Conservation (phyloP, 2,113 vertebrate genomes). For the Chionis minor region DNA sequence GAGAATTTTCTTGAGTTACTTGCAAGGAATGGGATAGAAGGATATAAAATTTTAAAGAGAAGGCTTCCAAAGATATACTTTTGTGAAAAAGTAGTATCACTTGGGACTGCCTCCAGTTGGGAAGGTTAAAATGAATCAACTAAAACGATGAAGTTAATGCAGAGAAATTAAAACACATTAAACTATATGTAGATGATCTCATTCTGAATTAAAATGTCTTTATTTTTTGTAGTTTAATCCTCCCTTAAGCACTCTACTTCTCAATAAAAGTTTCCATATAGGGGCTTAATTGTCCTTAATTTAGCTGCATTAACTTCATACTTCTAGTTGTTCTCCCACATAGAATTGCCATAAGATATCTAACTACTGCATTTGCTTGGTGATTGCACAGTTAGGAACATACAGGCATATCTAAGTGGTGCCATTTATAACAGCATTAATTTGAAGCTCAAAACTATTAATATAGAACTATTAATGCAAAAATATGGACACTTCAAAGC, state of each 20-base stretch:
- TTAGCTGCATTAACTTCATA: constrained; percentile 36
- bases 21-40: constrained; percentile 19
- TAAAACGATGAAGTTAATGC: constrained; percentile 9
- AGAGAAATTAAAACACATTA: constrained; percentile 36
- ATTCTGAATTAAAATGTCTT: constrained; percentile 24
- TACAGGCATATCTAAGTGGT: constrained; percentile 4
- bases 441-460: constrained; percentile 20
- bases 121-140: constrained; percentile 10
- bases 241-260: constrained; percentile 22
- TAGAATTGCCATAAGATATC: neutral
- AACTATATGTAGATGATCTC: neutral
- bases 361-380: neutral
- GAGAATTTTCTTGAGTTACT: constrained; percentile 21
- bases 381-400: neutral
- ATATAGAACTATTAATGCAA: neutral
- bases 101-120: neutral
- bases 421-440: constrained; percentile 33
- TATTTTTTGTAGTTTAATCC: constrained; percentile 4
- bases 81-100: neutral
- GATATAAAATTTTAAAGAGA: neutral
- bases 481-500: neutral
- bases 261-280: constrained; percentile 4
- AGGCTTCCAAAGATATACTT: neutral
- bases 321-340: constrained; percentile 26
- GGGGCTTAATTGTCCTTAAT: constrained; percentile 42